These are phyloP conservation scores for Plebejus argus DNA, from an alignment of 2,888 invertebrate species.

Conservation along the genomic window DNA sequence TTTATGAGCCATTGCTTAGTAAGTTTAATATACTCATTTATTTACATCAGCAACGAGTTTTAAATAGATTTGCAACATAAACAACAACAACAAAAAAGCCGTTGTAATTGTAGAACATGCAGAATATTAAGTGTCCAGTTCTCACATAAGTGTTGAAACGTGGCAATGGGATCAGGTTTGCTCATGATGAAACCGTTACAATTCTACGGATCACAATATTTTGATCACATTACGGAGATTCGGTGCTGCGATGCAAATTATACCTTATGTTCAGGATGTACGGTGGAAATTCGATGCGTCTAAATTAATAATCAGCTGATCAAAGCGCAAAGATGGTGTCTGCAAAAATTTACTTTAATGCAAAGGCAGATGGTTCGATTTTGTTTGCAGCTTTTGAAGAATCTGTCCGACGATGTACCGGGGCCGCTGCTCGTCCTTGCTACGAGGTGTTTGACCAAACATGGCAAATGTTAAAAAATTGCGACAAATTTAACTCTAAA, in stretches of 20 bases:
- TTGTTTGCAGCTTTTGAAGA: neutral
- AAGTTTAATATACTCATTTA: neutral
- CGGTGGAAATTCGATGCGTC: neutral
- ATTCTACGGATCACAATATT: constrained; percentile 10
- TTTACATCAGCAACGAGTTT: neutral
- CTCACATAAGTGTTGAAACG: neutral
- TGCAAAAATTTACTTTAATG: neutral
- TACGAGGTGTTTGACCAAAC: neutral
- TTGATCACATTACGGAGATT: neutral
- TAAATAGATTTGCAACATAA: neutral
- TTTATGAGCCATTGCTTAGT: neutral
- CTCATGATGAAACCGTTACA: constrained; percentile 11
- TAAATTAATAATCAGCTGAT: neutral
- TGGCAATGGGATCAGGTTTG: constrained; percentile 18
- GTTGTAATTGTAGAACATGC: neutral
- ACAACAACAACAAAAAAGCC: neutral
- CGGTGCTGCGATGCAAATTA: neutral
- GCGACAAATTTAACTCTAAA: neutral
- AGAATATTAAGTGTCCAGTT: neutral
- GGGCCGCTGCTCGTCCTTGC: constrained; percentile 10
- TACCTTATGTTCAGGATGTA: neutral
- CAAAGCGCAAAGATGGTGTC: too few species aligned
- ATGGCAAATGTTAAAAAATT: constrained; percentile 7
- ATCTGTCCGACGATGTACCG: neutral
- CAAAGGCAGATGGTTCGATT: neutral